Evolutionary conservation across 2,888 invertebrate genomes (phyloP).

Genomic region (Drosophila setosimentum): DNA sequence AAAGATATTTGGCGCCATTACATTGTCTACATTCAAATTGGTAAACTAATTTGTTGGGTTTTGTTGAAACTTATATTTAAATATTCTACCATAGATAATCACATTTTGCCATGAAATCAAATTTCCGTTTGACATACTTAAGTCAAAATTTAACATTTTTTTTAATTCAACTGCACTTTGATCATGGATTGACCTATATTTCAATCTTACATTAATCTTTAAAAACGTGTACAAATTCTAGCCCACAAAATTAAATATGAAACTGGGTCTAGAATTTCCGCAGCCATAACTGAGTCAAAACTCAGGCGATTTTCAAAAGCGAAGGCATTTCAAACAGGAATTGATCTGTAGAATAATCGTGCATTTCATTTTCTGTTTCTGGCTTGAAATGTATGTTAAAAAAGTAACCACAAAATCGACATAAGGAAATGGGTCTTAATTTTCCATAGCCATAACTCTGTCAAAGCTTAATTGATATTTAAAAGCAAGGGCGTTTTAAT

Average conservation of each 20-base stretch:
- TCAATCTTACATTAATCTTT: not conserved
- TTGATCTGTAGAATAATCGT: not conserved
- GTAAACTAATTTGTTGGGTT: not conserved
- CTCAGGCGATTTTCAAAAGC: not conserved
- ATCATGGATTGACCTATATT: not conserved
- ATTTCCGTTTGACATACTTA: not conserved
- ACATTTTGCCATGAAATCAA: not conserved
- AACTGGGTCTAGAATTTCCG: not conserved
- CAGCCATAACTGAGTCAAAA: not conserved
- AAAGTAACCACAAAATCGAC: too few species aligned
- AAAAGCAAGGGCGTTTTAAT: not conserved
- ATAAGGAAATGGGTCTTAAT: not conserved
- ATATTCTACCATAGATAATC: not conserved
- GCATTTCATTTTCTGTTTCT: too few species aligned
- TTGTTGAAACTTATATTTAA: not conserved
- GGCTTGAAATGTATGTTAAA: not conserved
- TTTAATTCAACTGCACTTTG: not conserved
- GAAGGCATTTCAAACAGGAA: not conserved
- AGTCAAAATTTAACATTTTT: not conserved
- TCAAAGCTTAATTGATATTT: not conserved
- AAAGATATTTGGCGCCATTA: not conserved
- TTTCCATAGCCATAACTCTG: not conserved
- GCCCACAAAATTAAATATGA: not conserved
- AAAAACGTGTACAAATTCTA: not conserved
- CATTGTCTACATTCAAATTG: not conserved